Evolutionary conservation across 2,888 invertebrate genomes (phyloP).

Genomic region (Cremastinae sp.): DNA sequence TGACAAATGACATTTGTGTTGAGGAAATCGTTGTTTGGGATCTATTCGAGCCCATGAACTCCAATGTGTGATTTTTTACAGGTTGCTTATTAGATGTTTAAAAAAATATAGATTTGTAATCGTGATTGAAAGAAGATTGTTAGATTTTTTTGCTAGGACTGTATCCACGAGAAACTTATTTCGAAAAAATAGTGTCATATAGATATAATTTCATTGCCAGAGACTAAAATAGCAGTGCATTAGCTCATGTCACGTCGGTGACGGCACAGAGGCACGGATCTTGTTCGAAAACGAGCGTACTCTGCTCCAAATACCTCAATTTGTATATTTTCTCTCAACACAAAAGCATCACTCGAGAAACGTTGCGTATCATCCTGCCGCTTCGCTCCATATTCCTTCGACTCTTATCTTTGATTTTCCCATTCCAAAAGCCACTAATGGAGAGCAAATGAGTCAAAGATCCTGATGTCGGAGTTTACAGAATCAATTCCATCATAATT

Average conservation of each 20-base stretch:
- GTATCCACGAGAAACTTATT: not conserved
- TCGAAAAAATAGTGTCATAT: not conserved
- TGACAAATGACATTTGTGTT: no score
- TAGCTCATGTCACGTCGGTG: conserved; percentile 7
- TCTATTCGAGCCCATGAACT: no score
- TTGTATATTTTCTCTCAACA: conserved; percentile 29
- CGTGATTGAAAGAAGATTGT: no score
- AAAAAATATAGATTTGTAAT: no score
- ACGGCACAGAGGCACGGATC: not conserved
- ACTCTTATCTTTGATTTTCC: conserved; percentile 1
- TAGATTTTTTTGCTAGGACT: not conserved
- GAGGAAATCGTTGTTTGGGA: no score
- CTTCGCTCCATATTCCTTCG: conserved; percentile 32
- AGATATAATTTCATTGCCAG: conserved; percentile 4
- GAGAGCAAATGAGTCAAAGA: not conserved
- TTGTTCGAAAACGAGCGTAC: not conserved
- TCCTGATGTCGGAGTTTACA: conserved; percentile 11
- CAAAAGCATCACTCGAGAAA: conserved; percentile 13
- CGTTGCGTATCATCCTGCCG: not conserved
- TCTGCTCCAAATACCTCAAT: conserved; percentile 40
- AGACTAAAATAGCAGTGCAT: conserved; percentile 29
- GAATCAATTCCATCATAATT: conserved; percentile 9
- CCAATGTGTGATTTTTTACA: not conserved
- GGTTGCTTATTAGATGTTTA: no score
- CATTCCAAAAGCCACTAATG: conserved; percentile 7